phyloP scores from a whole-genome alignment of 2,797 vertebrate genomes.

The Myoxocephalus aenaeus region DNA sequence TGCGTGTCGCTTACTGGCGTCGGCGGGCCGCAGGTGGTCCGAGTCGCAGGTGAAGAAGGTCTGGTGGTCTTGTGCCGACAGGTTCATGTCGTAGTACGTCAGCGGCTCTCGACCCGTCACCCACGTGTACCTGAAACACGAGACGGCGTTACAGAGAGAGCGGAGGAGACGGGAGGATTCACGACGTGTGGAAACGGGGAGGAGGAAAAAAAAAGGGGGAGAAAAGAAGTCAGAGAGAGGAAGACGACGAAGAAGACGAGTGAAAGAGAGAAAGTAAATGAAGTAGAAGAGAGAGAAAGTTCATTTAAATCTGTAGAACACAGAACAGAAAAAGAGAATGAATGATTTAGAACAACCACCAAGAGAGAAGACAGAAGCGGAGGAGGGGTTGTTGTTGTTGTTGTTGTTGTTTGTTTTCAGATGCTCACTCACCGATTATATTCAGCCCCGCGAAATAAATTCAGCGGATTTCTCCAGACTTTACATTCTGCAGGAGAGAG shows the following conservation, averaged over 20 bases:
- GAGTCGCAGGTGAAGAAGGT: constrained; percentile 98
- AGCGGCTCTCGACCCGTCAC: constrained; percentile 96
- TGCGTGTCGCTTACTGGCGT: constrained; percentile 89
- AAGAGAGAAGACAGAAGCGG: neutral
- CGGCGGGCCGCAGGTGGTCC: constrained; percentile 95
- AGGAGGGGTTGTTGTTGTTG: neutral
- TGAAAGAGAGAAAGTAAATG: neutral
- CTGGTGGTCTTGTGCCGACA: constrained; percentile 96
- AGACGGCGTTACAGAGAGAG: neutral
- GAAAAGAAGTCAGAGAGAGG: too few species aligned
- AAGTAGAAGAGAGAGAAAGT: neutral
- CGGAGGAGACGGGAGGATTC: neutral
- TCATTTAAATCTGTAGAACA: neutral
- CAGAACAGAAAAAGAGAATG: neutral
- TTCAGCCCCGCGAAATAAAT: constrained; percentile 97
- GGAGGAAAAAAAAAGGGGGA: too few species aligned
- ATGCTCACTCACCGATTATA: constrained; percentile 94
- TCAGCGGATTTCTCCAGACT: constrained; percentile 98
- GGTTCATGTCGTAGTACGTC: constrained; percentile 97
- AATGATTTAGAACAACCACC: neutral
- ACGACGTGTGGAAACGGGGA: too few species aligned
- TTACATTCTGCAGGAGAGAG: constrained; percentile 92
- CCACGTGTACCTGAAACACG: constrained; percentile 90
- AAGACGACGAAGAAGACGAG: too few species aligned
- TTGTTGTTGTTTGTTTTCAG: neutral